Evolutionary conservation across 2,888 invertebrate species (phyloP).

Genomic region (Adineta ricciae): DNA sequence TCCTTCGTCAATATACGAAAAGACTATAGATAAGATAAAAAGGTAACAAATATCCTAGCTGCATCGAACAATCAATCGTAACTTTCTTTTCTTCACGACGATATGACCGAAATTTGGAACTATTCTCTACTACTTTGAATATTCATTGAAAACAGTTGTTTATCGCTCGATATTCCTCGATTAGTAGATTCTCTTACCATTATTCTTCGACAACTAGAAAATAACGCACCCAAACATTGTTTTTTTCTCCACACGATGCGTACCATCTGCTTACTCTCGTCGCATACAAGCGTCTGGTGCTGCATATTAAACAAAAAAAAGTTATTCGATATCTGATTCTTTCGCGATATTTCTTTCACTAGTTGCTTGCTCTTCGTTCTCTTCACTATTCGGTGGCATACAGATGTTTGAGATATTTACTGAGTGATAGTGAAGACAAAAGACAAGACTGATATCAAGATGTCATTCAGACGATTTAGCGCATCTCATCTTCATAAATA

Average conservation of each 20-base stretch:
- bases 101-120: background rate
- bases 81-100: background rate
- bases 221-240: background rate
- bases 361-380: background rate
- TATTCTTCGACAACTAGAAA: background rate
- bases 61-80: background rate
- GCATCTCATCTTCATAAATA: background rate
- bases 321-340: background rate
- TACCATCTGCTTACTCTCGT: conserved; percentile 2
- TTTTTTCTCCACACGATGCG: background rate
- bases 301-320: background rate
- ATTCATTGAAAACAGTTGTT: background rate
- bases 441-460: background rate
- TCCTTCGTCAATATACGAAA: conserved; percentile 1
- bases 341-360: background rate
- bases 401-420: background rate
- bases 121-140: background rate
- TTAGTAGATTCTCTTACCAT: background rate
- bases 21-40: background rate
- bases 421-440: background rate
- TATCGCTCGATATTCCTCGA: background rate
- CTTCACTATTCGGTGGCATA: background rate
- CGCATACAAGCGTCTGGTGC: background rate
- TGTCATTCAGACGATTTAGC: background rate
- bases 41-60: background rate